Conservation (phyloP, 2,113 vertebrate species). For the Candoia aspera region DNA sequence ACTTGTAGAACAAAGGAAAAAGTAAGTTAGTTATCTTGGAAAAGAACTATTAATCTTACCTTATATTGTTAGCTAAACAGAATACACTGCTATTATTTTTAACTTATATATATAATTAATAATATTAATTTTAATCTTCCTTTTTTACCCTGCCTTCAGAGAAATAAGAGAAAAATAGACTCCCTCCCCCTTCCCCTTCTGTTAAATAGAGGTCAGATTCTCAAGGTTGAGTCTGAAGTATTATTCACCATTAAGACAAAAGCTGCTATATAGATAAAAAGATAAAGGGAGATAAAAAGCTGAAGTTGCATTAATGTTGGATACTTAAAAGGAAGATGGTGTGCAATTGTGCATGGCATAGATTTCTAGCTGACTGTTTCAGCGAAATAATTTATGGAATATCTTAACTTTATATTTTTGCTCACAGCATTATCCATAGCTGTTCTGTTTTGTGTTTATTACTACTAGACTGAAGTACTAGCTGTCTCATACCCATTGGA, state of each 20-base stretch:
- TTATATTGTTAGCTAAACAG: neutral
- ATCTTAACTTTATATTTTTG: neutral
- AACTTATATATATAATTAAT: conserved; percentile 25
- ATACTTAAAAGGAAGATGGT: neutral
- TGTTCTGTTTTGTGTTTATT: neutral
- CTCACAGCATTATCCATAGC: neutral
- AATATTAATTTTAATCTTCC: conserved; percentile 21
- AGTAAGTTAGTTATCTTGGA: neutral
- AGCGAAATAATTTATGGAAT: neutral
- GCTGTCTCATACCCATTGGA: neutral
- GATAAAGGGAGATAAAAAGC: neutral
- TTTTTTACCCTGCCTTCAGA: neutral
- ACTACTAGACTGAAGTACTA: neutral
- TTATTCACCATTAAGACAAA: neutral
- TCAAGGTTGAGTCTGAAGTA: conserved; percentile 14
- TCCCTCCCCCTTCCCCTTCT: neutral
- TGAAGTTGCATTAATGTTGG: neutral
- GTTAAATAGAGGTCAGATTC: neutral
- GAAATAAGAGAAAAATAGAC: neutral
- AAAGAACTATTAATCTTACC: conserved; percentile 18
- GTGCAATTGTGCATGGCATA: neutral
- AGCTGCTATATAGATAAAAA: neutral
- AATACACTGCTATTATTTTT: conserved; percentile 23
- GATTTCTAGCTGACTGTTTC: conserved; percentile 23
- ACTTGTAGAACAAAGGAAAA: neutral